Evolutionary conservation across 2,797 vertebrate genomes (phyloP), one percentile per base, ranked within the genome.

Genomic region (Danio albolineatus): DNA sequence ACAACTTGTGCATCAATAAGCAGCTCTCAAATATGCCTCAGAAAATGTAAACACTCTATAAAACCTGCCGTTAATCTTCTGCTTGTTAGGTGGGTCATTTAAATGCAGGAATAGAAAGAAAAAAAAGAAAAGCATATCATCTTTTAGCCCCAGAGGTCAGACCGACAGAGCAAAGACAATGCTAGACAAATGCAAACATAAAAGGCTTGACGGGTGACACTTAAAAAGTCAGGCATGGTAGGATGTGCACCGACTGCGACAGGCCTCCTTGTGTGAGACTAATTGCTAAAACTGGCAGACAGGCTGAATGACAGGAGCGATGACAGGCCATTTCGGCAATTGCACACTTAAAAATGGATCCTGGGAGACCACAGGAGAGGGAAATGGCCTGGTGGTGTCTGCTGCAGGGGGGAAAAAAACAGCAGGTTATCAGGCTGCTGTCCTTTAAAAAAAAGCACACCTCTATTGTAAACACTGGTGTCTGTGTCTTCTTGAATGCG

Each of bases 251-350:
- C 53, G 64, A 77, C 82, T 71, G 49, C 73, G 64, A 82, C 64
- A 17, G 76, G 46, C 49, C 48, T 17, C 19, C 61, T 49, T 14
- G 51, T 7, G 76, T 72, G 72, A 74, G 75, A 51, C 65, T 75
- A 81, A 82, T 74, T 83, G 76, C 39, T 66, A 74, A 78, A 79
- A 85, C 76, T 69, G 44, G 51, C 74, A 44, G 21, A 61, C 53
- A 48, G 39, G 41, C 28, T 78, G 77, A 85, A 48, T 80, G 83
- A 78, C 70, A 84, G 79, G 44, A 16, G 51, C 17, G 36, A 73
- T 43, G 44, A 62, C 39, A 48, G 9, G 19, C 49, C 12, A 48
- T 46, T 60, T 70, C 8, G 56, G 17, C 65, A 78, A 41, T 61
- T 19, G 38, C 57, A 64, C 61, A 76, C 57, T 76, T 14, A 57